Base-by-base conservation (phyloP, 2,888 invertebrate species). In the Archips xylosteana region DNA sequence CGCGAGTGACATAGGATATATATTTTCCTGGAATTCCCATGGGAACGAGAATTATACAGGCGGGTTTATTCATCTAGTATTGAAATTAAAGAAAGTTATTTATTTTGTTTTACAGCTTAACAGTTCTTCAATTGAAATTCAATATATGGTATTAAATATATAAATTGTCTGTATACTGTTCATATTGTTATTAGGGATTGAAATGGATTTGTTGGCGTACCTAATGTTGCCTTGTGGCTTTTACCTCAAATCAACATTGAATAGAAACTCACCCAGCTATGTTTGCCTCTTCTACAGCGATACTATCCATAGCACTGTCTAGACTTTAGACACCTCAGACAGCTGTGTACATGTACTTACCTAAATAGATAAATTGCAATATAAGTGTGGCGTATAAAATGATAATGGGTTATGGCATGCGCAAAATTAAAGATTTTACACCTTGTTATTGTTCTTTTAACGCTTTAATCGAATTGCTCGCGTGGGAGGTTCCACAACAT, bases 391-490 rank as follows among this genome's bases (percentile, higher is more conserved):
- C 86, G 85, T 86, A 87, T 80, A 77, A 86, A 85, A 82, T 82
- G 80, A 80, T 74, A 82, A 85, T 83, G 80, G 81, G 77, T 83
- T 82, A 84, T 81, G 83, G 82, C 87, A 86, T 87, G 89, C 88
- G 89, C 89, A 84, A 86, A 89, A 88, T 87, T 89, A 88, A 89
- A 88, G 87, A 89, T 89, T 89, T 89, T 87, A 87, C 85, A 85
- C 85, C 81, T 83, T 76, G 70, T 82, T 85, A 80, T 81, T 83
- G 80, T 83, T 80, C 78, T 76, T 78, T 71, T 75, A 83, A 80
- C 76, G 77, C 79, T 82, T 84, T 82, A 84, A 87, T 85, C 83
- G 82, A 76, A 75, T 74, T 75, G 80, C 73, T 75, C 78, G 81
- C 81, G 81, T 82, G 81, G 79, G 78, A 71, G 77, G 64, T 76